phyloP scores from a whole-genome alignment of 1,140 invertebrate genomes.

The Tetramorium simillimum region DNA sequence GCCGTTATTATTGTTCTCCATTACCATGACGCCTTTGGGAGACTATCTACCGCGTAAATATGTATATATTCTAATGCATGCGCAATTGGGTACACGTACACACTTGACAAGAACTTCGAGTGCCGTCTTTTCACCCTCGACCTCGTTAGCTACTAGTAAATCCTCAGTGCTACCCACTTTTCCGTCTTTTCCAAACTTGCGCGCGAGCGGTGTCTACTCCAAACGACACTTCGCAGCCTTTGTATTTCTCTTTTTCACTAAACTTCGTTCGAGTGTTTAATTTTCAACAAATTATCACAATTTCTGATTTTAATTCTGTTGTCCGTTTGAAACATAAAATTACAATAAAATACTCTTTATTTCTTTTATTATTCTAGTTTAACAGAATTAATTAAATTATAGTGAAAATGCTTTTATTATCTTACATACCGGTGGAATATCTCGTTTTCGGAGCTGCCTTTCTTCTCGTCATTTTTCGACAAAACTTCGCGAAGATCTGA shows the following conservation, averaged over 20 bases:
- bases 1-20: constrained; percentile 48
- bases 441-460: not conserved
- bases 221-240: constrained; percentile 22
- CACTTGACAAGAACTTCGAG: constrained; percentile 50
- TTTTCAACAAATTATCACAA: not conserved
- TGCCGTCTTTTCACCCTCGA: constrained; percentile 42
- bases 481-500: constrained; percentile 9
- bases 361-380: not conserved
- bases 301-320: not conserved
- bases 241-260: not conserved
- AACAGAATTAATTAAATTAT: not conserved
- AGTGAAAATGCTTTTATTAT: not conserved
- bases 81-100: constrained; percentile 52
- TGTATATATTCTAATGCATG: constrained; percentile 59
- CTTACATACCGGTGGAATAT: not conserved
- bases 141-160: constrained; percentile 49
- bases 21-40: constrained; percentile 18
- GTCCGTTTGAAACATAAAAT: not conserved
- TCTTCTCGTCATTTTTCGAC: constrained; percentile 29
- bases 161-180: not conserved
- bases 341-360: not conserved
- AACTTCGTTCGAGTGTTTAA: not conserved
- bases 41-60: constrained; percentile 36
- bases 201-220: not conserved
- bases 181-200: constrained; percentile 23